Conservation (phyloP, 1,140 invertebrate species). For the Lepidurus couesii region DNA sequence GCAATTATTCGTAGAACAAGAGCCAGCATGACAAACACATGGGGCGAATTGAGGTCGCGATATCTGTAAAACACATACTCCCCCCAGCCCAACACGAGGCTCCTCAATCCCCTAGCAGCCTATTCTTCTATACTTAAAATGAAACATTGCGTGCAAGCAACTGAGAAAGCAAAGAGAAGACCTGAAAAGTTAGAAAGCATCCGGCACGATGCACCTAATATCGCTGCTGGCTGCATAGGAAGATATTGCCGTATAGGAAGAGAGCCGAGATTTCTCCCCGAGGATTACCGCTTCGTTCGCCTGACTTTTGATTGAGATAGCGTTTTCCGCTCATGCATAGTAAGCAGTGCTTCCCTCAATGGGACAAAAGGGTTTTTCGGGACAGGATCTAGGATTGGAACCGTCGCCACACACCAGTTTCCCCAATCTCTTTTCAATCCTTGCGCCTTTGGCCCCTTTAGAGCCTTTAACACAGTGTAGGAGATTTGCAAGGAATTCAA, state of each 20-base stretch:
- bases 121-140: neutral
- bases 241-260: neutral
- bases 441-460: neutral
- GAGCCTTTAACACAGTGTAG: conserved; percentile 5
- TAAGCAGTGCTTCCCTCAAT: neutral
- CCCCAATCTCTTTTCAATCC: conserved; percentile 16
- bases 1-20: conserved; percentile 11
- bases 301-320: conserved; percentile 19
- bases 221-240: neutral
- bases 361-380: neutral
- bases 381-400: conserved; percentile 10
- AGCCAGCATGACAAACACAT: conserved; percentile 17
- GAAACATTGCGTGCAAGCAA: neutral
- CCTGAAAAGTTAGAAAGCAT: neutral
- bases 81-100: neutral
- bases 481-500: conserved; percentile 16
- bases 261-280: conserved; percentile 1
- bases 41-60: conserved; percentile 11
- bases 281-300: conserved; percentile 17
- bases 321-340: conserved; percentile 21
- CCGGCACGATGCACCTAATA: neutral
- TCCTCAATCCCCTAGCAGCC: neutral
- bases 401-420: conserved; percentile 14
- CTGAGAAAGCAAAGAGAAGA: neutral
- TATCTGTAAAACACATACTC: conserved; percentile 19